Evolutionary conservation across 2,888 invertebrate species (phyloP).

Genomic region (Lordiphosa fenestrarum): DNA sequence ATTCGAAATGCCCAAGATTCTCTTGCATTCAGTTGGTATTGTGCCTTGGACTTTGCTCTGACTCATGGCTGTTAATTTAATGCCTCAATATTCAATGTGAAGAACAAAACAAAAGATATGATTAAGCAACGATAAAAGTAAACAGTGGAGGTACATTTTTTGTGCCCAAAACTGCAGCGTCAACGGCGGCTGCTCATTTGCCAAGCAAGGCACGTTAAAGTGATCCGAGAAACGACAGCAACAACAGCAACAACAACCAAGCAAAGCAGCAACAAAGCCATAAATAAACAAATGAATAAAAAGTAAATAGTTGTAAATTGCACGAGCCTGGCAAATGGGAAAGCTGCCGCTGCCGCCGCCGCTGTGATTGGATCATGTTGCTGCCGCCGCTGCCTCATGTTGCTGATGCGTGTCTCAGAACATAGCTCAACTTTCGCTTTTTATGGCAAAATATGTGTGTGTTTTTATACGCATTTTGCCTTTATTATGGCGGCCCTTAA

Average conservation of each 20-base stretch:
- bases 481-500: conserved; percentile 1
- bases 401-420: conserved; percentile 26
- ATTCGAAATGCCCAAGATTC: background rate
- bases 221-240: conserved; percentile 15
- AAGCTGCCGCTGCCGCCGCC: conserved; percentile 24
- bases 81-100: conserved; percentile 11
- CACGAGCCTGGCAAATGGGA: conserved; percentile 40
- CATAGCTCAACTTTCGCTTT: conserved; percentile 49
- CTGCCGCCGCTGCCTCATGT: conserved; percentile 1
- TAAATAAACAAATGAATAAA: conserved; percentile 58
- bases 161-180: conserved; percentile 37
- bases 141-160: conserved; percentile 44
- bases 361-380: conserved; percentile 5
- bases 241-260: background rate
- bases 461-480: conserved; percentile 6
- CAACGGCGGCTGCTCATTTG: conserved; percentile 50
- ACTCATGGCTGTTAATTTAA: conserved; percentile 5
- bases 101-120: conserved; percentile 6
- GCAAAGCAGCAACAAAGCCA: conserved; percentile 29
- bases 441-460: conserved; percentile 5
- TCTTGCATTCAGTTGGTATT: background rate
- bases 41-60: conserved; percentile 28
- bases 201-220: conserved; percentile 47
- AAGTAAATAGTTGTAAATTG: conserved; percentile 45
- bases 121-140: conserved; percentile 44